Base-by-base conservation (phyloP, 1,140 invertebrate genomes). In the Melitaea cinxia region DNA sequence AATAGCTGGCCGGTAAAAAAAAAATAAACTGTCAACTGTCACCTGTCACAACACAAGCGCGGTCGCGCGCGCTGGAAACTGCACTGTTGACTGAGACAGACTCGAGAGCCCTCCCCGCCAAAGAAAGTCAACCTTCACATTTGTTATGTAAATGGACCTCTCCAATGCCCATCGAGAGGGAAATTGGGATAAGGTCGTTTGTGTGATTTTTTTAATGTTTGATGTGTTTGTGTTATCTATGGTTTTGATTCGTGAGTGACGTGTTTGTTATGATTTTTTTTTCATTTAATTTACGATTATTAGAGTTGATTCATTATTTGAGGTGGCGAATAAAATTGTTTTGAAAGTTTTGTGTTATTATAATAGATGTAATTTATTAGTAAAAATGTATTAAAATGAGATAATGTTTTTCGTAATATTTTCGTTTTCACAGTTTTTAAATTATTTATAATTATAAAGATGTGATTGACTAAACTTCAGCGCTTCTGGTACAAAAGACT, bases 41-140 rank as follows among this genome's bases (percentile, higher is more conserved):
- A 76, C 77, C 72, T 58, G 72, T 71, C 87, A 89, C 83, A 69
- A 73, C 85, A 88, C 87, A 75, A 70, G 87, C 87, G 87, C 87
- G 85, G 39, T 28, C 66, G 73, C 67, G 87, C 87, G 83, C 83
- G 72, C 76, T 17, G 42, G 42, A 47, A 47, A 73, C 72, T 77
- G 73, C 65, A 73, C 77, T 58, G 39, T 12, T 37, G 70, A 88
- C 82, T 86, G 85, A 77, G 75, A 69, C 71, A 59, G 68, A 69
- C 75, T 65, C 65, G 61, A 47, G 53, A 56, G 61, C 15, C 78
- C 83, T 85, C 83, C 82, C 80, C 80, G 76, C 83, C 76, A 77
- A 83, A 84, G 81, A 88, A 85, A 85, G 83, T 82, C 67, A 82
- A 85, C 86, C 82, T 89, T 89, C 84, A 85, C 84, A 87, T 84